Percentiles rank a stretch among this genome's conserved stretches.
Evolutionary conservation across 2,888 invertebrate species (phyloP).

Genomic region (Heterodera filipjevi): DNA sequence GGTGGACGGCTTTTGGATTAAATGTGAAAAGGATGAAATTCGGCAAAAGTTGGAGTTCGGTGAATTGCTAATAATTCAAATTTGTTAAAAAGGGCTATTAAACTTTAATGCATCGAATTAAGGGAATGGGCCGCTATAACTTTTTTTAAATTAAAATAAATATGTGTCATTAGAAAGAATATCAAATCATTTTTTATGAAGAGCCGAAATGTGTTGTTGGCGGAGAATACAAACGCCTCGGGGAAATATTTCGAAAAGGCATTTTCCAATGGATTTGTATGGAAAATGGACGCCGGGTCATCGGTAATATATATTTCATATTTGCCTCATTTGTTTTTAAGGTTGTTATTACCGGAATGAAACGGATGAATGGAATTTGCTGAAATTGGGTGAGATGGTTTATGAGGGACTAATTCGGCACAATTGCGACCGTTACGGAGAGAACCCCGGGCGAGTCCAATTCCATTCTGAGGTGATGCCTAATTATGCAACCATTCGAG

Average conservation of each 20-base stretch:
- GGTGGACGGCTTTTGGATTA: slow-evolving; percentile 58
- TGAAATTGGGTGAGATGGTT: slow-evolving; percentile 53
- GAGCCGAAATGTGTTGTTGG: slow-evolving; percentile 56
- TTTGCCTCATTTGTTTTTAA: slow-evolving; percentile 30
- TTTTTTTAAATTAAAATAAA: no score
- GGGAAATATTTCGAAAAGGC: slow-evolving; percentile 54
- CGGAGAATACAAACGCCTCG: slow-evolving; percentile 46
- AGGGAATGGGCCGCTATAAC: no score
- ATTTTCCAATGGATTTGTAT: slow-evolving; percentile 61
- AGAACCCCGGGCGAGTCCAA: slow-evolving; percentile 62
- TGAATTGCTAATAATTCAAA: slow-evolving; percentile 3
- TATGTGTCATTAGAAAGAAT: no score
- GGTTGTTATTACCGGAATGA: slow-evolving; percentile 63
- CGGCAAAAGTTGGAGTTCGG: slow-evolving; percentile 56
- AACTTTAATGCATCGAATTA: no score
- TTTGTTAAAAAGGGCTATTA: no score
- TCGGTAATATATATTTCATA: slow-evolving; percentile 40
- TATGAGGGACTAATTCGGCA: slow-evolving; percentile 60
- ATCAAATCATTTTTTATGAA: slow-evolving; percentile 37
- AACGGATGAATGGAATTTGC: slow-evolving; percentile 52
- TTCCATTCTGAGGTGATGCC: slow-evolving; percentile 54
- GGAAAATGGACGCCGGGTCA: slow-evolving; percentile 60
- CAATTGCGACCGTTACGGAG: slow-evolving; percentile 57
- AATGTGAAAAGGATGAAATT: slow-evolving; percentile 45
- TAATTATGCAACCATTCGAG: neutral